Evolutionary conservation across 2,797 vertebrate genomes (phyloP), one percentile per base, ranked within the genome.

Genomic region (Sebastes hubbsi): DNA sequence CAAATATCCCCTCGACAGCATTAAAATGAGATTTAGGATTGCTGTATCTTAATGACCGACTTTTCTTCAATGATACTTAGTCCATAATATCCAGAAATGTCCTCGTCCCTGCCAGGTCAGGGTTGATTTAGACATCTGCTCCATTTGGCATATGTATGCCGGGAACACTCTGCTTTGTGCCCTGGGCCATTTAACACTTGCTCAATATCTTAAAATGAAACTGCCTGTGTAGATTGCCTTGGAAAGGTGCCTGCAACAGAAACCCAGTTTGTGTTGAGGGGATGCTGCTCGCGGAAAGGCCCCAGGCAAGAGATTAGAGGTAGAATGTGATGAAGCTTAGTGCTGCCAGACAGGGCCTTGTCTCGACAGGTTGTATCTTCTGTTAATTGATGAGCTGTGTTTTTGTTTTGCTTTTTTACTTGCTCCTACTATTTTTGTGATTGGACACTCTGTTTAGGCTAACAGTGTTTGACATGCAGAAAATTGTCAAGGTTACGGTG

Each of bases 191-290:
- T 93, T 84, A 91, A 87, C 88, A 90, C 89, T 91, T 91, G 86
- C 88, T 90, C 93, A 85, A 75, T 91, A 92, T 93, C 84, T 92
- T 91, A 81, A 93, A 93, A 91, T 65, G 75, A 91, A 90, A 92
- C 83, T 75, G 85, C 75, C 85, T 86, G 88, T 77, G 58, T 80
- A 88, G 90, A 91, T 88, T 91, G 87, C 73, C 72, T 93, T 91
- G 91, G 87, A 91, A 81, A 82, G 82, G 80, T 87, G 91, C 90
- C 89, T 81, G 79, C 84, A 82, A 88, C 72, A 84, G 66, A 89
- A 81, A 88, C 10, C 46, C 42, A 65, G 78, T 78, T 84, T 88
- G 81, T 76, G 77, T 82, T 85, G 85, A 82, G 85, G 86, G 77
- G 75, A 78, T 77, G 87, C 83, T 72, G 87, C 88, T 91, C 20